Percentiles rank a stretch among this genome's conserved stretches.
These are phyloP conservation scores for Amblyornis subalaris DNA, from an alignment of 2,113 vertebrate genomes.

Conservation along the genomic window DNA sequence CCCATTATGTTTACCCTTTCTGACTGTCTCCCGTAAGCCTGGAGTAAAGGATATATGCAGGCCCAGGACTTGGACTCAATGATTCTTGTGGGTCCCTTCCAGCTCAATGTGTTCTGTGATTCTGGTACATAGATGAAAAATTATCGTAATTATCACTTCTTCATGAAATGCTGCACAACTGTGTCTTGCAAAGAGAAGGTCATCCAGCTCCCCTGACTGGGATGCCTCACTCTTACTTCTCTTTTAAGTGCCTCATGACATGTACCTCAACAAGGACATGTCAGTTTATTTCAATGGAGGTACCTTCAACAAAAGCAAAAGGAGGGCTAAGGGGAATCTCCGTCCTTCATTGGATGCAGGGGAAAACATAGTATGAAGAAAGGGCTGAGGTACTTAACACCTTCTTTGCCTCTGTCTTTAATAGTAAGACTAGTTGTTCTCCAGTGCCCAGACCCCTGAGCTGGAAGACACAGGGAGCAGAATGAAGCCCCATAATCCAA, in stretches of 20 bases:
- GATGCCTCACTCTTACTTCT: neutral
- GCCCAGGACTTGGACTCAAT: neutral
- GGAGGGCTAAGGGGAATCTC: neutral
- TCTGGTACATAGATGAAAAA: neutral
- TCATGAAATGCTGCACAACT: neutral
- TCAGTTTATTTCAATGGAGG: neutral
- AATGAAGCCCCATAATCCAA: neutral
- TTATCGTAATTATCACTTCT: neutral
- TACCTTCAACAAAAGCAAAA: neutral
- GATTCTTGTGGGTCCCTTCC: neutral
- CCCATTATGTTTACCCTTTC: neutral
- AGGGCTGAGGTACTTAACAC: neutral
- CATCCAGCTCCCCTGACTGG: neutral
- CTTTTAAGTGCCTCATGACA: neutral
- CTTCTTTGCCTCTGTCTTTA: neutral
- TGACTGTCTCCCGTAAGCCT: neutral
- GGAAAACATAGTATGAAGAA: neutral
- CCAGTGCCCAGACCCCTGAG: neutral
- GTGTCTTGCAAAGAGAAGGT: neutral
- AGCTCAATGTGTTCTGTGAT: neutral
- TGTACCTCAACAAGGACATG: neutral
- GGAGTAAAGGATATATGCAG: neutral
- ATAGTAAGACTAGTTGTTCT: neutral
- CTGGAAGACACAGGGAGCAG: neutral
- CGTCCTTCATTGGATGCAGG: neutral